A percentile compares a stretch with the other conserved stretches of the same genome.
phyloP scores from a whole-genome alignment of 1,140 invertebrate species.

The Orius insidiosus region DNA sequence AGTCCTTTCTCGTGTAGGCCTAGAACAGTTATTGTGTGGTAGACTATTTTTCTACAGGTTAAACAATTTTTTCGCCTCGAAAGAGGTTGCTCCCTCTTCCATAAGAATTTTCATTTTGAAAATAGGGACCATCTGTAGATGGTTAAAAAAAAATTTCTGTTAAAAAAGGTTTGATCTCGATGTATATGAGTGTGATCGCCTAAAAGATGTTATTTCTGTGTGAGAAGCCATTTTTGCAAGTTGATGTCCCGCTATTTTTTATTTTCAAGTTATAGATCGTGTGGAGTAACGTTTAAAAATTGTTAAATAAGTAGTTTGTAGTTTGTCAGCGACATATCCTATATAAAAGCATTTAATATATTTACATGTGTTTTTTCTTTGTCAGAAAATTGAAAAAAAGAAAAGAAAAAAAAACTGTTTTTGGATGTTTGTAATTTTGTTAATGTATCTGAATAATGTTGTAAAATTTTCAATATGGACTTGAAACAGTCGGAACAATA shows the following conservation, averaged over 20 bases:
- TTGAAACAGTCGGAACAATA: background rate
- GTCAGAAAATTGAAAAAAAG: too few species aligned
- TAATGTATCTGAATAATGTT: conserved; percentile 2
- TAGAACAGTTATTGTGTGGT: background rate
- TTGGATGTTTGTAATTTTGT: conserved; percentile 6
- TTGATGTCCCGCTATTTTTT: background rate
- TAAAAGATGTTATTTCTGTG: background rate
- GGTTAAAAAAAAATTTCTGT: background rate
- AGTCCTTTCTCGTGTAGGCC: background rate
- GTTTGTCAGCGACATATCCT: conserved; percentile 19
- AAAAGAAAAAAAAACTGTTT: background rate
- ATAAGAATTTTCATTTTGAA: too few species aligned
- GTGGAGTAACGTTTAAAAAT: conserved; percentile 15
- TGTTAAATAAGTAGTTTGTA: conserved; percentile 13
- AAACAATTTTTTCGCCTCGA: background rate
- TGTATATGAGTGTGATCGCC: background rate
- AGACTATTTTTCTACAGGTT: background rate
- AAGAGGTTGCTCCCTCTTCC: background rate
- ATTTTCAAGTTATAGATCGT: conserved; percentile 12
- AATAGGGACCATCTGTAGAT: too few species aligned
- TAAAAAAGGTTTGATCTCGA: background rate
- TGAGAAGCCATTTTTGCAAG: background rate
- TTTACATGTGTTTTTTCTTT: background rate
- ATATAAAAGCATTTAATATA: conserved; percentile 7
- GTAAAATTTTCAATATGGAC: background rate